phyloP scores from a whole-genome alignment of 2,113 vertebrate genomes.

The Atlantisia rogersi region DNA sequence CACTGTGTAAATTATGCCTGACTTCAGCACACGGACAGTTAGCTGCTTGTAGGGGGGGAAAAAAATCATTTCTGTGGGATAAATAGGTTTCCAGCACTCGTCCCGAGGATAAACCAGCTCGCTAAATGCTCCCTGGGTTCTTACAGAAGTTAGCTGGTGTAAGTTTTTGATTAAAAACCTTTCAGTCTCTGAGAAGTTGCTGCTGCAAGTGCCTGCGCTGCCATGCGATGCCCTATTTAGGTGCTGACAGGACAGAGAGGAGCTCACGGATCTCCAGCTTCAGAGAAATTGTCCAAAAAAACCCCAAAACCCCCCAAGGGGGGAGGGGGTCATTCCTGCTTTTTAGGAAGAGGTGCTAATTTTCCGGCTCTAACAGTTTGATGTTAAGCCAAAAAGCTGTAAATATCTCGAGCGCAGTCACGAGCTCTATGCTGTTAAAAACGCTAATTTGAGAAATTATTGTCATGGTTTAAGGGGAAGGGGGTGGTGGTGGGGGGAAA shows the following conservation, averaged over 20 bases:
- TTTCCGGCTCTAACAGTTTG: conserved; percentile 43
- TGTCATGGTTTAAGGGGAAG: background rate
- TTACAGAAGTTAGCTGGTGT: background rate
- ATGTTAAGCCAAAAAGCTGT: conserved; percentile 31
- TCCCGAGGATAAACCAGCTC: conserved; percentile 11
- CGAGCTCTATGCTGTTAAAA: background rate
- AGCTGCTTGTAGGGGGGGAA: background rate
- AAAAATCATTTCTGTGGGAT: background rate
- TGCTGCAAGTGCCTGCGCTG: conserved; percentile 19
- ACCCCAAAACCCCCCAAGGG: no score
- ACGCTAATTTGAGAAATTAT: conserved; percentile 40
- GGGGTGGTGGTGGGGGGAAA: background rate
- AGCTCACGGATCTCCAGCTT: background rate
- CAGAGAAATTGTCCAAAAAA: background rate
- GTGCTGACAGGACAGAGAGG: background rate
- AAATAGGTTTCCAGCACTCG: conserved; percentile 34
- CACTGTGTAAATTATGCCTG: background rate
- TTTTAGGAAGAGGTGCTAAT: conserved; percentile 42
- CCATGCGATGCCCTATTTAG: conserved; percentile 32
- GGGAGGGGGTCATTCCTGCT: background rate
- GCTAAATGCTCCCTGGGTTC: conserved; percentile 5
- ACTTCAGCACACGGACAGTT: background rate
- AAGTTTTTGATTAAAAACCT: conserved; percentile 33
- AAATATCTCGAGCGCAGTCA: background rate
- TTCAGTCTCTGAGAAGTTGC: conserved; percentile 34